Base-by-base conservation (phyloP, 1,140 invertebrate genomes). In the Philaenus spumarius region DNA sequence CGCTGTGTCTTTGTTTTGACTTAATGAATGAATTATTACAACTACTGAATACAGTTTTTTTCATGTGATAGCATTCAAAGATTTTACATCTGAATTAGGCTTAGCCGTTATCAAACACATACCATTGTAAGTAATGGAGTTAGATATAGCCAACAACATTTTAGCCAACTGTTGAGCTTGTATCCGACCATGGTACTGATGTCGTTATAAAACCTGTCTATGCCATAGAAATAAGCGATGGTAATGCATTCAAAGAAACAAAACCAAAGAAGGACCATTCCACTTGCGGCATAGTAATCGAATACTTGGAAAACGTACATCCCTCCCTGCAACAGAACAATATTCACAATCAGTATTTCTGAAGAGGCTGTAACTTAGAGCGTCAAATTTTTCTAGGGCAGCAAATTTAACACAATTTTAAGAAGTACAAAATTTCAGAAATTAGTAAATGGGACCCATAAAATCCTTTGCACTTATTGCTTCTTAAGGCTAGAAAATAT, bases 221-320 rank as follows among this genome's bases (percentile, higher is more conserved):
- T 75, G 3, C 83, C 79, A 69, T 85, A 86, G 20, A 83, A 77
- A 80, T 83, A 85, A 2, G 80, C 80, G 60, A 86, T 76, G 7
- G 76, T 77, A 42, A 84, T 71, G 43, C 79, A 82, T 72, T 86
- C 82, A 61, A 82, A 82, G 67, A 85, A 81, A 64, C 81, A 82
- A 3, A 83, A 80, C 76, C 82, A 82, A 2, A 86, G 67, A 24
- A 86, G 72, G 19, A 84, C 78, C 73, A 86, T 82, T 23, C 84
- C 83, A 64, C 81, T 80, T 12, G 89, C 93, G 1, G 93, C 88
- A 71, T 97, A 97, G 73, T 87, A 87, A 67, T 97, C 92, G 62
- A 97, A 84, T 26, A 98, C 72, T 72, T 91, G 83, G 58, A 97
- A 81, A 23, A 96, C 82, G 69, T 90, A 97, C 77, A 97, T 90